Evolutionary conservation across 2,797 vertebrate genomes (phyloP).

Genomic region (Tauraco hartlaubi): DNA sequence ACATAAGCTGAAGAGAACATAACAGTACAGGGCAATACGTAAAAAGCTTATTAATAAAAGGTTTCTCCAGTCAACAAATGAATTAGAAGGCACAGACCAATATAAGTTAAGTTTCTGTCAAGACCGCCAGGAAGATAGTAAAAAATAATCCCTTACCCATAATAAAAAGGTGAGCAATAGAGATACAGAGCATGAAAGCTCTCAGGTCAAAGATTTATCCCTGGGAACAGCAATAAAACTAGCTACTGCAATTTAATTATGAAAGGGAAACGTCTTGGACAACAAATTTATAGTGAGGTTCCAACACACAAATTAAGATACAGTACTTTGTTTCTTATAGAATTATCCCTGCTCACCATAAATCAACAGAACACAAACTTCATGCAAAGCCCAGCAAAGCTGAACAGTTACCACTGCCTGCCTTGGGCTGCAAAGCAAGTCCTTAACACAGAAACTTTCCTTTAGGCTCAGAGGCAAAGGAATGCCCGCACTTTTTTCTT

Average conservation of each 20-base stretch:
- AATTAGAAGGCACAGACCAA: conserved; percentile 46
- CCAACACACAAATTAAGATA: conserved; percentile 75
- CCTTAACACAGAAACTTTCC: neutral
- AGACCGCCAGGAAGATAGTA: conserved; percentile 24
- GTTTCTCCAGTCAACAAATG: conserved; percentile 52
- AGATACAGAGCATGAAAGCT: conserved; percentile 61
- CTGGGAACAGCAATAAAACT: conserved; percentile 74
- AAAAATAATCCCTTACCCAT: conserved; percentile 65
- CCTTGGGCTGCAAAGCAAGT: neutral
- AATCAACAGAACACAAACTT: conserved; percentile 63
- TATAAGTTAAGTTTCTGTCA: conserved; percentile 70
- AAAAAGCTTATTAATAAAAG: conserved; percentile 59
- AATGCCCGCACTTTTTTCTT: neutral
- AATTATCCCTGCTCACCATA: conserved; percentile 59
- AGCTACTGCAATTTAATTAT: conserved; percentile 79
- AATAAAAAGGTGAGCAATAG: conserved; percentile 74
- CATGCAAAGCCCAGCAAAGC: neutral
- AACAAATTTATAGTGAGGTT: conserved; percentile 72
- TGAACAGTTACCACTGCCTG: neutral
- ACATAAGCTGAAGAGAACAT: neutral
- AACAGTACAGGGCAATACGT: neutral
- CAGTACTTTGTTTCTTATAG: conserved; percentile 51
- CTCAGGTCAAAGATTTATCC: conserved; percentile 77
- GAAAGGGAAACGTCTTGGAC: conserved; percentile 69
- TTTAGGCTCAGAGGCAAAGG: neutral